Conservation (phyloP, 2,888 invertebrate species). For the Diploptera punctata region DNA sequence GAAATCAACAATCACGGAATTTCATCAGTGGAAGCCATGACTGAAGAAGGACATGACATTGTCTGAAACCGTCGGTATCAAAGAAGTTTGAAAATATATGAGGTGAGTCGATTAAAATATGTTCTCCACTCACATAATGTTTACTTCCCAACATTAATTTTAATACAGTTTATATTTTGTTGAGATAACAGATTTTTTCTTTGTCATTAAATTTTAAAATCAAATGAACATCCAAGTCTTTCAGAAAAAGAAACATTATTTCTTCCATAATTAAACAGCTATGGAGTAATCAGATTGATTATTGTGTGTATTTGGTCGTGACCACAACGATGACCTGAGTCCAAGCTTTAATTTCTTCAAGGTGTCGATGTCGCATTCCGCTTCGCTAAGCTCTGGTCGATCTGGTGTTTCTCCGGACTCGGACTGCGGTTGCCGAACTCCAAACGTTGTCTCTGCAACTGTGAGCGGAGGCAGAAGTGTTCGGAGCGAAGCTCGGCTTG, state of each 20-base stretch:
- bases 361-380: conserved; percentile 77
- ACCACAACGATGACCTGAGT: conserved; percentile 73
- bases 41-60: too few relatives aligned
- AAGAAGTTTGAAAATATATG: too few relatives aligned
- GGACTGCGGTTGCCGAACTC: conserved; percentile 50
- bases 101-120: too few relatives aligned
- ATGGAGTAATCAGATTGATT: conserved; percentile 77
- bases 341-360: conserved; percentile 75
- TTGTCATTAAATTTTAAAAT: too few relatives aligned
- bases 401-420: conserved; percentile 50
- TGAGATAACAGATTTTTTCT: too few relatives aligned
- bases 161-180: too few relatives aligned
- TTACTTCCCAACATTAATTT: too few relatives aligned
- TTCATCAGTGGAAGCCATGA: too few relatives aligned
- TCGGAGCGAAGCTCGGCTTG: conserved; percentile 62
- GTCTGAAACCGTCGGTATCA: too few relatives aligned
- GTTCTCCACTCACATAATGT: too few relatives aligned
- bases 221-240: not conserved
- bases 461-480: conserved; percentile 70
- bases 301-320: conserved; percentile 64
- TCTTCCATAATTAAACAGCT: conserved; percentile 64
- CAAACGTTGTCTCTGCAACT: conserved; percentile 63
- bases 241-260: not conserved
- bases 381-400: conserved; percentile 70
- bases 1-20: too few relatives aligned